Conservation (phyloP, 2,113 vertebrate species). For the Rhabdornis inornatus region DNA sequence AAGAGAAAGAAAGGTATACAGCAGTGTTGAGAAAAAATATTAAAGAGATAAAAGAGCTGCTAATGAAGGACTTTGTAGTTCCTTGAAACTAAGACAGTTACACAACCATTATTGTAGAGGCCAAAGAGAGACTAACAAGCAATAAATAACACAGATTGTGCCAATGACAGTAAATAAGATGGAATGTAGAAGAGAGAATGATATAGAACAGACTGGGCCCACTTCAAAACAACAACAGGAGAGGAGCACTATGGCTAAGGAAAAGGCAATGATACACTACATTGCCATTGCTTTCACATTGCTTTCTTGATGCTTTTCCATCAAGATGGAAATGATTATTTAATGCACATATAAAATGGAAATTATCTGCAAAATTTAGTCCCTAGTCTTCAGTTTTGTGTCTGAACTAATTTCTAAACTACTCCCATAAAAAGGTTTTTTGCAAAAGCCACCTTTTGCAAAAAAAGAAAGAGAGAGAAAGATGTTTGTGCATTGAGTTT, state of each 20-base stretch:
- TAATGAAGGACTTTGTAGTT: slow-evolving; percentile 1
- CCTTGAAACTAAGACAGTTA: background rate
- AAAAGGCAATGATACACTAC: background rate
- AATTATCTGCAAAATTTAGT: background rate
- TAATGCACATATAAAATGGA: background rate
- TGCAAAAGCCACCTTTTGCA: too few relatives aligned
- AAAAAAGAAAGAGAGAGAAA: background rate
- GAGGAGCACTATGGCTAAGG: slow-evolving; percentile 12
- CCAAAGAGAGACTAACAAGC: background rate
- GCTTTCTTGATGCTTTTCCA: background rate
- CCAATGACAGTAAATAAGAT: slow-evolving; percentile 35
- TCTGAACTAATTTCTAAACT: background rate
- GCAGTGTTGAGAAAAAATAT: background rate
- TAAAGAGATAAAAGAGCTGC: slow-evolving; percentile 23
- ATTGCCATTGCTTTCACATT: background rate
- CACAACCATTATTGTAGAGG: background rate
- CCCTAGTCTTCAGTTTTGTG: background rate
- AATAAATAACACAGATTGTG: slow-evolving; percentile 28
- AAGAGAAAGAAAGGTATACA: background rate
- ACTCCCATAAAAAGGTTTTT: background rate
- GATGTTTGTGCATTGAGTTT: background rate
- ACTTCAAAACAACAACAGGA: slow-evolving; percentile 16
- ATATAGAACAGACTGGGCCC: background rate
- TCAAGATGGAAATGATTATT: background rate
- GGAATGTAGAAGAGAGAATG: background rate